A percentile compares a stretch with the other conserved stretches of the same genome.
Conservation (phyloP, 1,140 invertebrate genomes). For the Phocides pigmalion region DNA sequence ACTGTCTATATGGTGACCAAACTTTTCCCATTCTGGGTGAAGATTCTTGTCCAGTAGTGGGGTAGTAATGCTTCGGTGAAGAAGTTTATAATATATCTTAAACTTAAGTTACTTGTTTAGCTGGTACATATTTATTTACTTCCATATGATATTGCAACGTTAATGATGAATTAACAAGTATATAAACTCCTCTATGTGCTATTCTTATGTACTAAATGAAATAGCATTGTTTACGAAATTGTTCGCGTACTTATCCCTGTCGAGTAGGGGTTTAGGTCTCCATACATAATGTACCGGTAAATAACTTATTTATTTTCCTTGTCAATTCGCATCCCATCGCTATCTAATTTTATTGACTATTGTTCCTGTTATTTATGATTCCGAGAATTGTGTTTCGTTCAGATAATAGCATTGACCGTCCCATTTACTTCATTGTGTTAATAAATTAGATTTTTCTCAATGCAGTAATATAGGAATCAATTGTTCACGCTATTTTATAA, state of each 20-base stretch:
- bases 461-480: slow-evolving; percentile 11
- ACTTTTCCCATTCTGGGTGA: too few species aligned
- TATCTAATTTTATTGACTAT: slow-evolving; percentile 76
- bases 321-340: slow-evolving; percentile 51
- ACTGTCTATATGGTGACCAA: too few species aligned
- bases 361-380: slow-evolving; percentile 76
- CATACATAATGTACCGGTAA: slow-evolving; percentile 37
- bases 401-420: slow-evolving; percentile 58
- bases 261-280: slow-evolving; percentile 35
- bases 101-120: too few species aligned
- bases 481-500: neutral
- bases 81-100: too few species aligned
- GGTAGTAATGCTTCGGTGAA: too few species aligned
- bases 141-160: too few species aligned
- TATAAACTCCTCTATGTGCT: too few species aligned
- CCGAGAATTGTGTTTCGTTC: slow-evolving; percentile 66
- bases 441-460: slow-evolving; percentile 62
- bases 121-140: too few species aligned
- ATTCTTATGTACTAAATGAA: neutral
- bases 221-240: slow-evolving; percentile 1
- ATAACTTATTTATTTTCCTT: slow-evolving; percentile 55
- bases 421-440: slow-evolving; percentile 46
- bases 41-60: too few species aligned
- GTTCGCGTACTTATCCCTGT: slow-evolving; percentile 33
- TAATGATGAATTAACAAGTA: too few species aligned